Percentiles rank a stretch among this genome's conserved stretches.
These are phyloP conservation scores for Lepidurus arcticus DNA, from an alignment of 1,140 invertebrate species.

Conservation along the genomic window DNA sequence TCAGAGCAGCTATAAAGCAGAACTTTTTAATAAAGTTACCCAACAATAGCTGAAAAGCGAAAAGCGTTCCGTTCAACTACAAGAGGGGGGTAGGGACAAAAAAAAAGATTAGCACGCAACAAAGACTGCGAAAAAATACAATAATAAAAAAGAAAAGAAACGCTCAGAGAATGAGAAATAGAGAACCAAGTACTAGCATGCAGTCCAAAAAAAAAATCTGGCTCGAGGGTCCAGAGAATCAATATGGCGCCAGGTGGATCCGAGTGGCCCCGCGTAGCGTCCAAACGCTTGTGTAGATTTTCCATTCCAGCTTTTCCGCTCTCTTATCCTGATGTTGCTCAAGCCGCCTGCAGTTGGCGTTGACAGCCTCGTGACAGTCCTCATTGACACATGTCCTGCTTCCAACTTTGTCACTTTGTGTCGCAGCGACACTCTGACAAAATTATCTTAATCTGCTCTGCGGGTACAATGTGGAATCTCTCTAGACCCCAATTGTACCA, in stretches of 20 bases:
- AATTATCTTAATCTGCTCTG: too few relatives aligned
- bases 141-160: neutral
- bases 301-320: neutral
- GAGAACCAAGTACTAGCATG: neutral
- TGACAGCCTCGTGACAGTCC: too few relatives aligned
- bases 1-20: neutral
- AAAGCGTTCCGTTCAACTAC: neutral
- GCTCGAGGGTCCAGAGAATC: neutral
- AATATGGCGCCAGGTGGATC: conserved; percentile 18
- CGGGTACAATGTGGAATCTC: too few relatives aligned
- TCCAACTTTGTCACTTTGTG: too few relatives aligned
- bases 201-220: neutral
- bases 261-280: neutral
- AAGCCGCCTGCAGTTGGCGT: too few relatives aligned
- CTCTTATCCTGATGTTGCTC: too few relatives aligned
- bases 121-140: neutral
- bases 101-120: neutral
- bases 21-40: neutral
- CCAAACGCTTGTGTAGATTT: neutral
- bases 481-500: too few relatives aligned
- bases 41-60: neutral
- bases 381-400: too few relatives aligned
- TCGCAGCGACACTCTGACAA: too few relatives aligned
- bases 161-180: neutral
- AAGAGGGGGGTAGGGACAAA: neutral